These are phyloP conservation scores for Oxycera nigricornis DNA, from an alignment of 2,888 invertebrate species.

Conservation along the genomic window DNA sequence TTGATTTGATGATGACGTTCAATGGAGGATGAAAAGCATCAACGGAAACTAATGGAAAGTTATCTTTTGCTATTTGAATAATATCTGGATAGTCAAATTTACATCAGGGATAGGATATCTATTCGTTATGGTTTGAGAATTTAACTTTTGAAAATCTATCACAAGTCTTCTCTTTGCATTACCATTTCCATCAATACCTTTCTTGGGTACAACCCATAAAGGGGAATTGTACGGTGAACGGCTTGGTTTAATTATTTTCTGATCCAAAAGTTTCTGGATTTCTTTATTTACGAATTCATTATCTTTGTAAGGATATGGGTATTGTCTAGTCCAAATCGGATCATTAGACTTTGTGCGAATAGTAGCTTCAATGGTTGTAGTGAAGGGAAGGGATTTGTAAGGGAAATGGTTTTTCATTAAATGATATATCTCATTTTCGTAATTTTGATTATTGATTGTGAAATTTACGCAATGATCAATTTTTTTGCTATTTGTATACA, in stretches of 20 bases:
- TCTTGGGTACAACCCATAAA: background rate
- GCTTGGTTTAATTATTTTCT: background rate
- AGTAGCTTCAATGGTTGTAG: background rate
- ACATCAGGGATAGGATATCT: constrained; percentile 15
- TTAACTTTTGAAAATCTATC: constrained; percentile 9
- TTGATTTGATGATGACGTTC: too few relatives aligned
- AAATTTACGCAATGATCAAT: background rate
- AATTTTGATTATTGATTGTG: background rate
- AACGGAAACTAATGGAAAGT: too few relatives aligned
- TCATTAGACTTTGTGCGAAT: background rate
- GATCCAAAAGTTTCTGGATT: background rate
- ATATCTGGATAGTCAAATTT: background rate
- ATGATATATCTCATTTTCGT: background rate
- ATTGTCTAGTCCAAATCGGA: background rate
- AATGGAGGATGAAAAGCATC: too few relatives aligned
- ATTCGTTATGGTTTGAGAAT: background rate
- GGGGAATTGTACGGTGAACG: background rate
- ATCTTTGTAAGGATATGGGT: background rate
- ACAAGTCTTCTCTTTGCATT: background rate
- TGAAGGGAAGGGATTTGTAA: background rate
- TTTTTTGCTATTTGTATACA: background rate
- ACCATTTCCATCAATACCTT: background rate
- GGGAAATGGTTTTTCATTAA: background rate
- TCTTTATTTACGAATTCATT: constrained; percentile 1
- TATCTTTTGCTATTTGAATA: too few relatives aligned